Evolutionary conservation across 2,797 vertebrate genomes (phyloP).

Genomic region (Propithecus perrieri): DNA sequence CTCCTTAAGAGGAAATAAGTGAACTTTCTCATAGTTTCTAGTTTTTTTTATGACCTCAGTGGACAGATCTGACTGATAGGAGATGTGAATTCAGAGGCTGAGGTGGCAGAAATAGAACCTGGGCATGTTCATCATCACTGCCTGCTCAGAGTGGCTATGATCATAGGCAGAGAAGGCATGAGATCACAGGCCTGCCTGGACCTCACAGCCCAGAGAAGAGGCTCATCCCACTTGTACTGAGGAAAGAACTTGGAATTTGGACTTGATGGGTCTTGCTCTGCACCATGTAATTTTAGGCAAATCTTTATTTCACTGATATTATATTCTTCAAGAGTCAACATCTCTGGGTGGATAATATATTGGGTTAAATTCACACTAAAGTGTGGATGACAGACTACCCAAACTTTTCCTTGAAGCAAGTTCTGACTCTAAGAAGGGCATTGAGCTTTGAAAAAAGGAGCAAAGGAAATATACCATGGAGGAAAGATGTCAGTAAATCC

Average conservation of each 20-base stretch:
- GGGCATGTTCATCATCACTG: background rate
- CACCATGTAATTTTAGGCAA: background rate
- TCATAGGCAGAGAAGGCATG: background rate
- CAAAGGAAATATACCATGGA: background rate
- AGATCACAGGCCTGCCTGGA: background rate
- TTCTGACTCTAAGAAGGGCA: background rate
- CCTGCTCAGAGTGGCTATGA: background rate
- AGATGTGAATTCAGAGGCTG: background rate
- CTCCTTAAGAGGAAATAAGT: background rate
- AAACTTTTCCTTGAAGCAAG: background rate
- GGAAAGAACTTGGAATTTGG: background rate
- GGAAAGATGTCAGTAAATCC: background rate
- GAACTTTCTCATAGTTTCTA: background rate
- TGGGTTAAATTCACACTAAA: background rate
- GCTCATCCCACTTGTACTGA: background rate
- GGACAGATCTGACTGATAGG: background rate
- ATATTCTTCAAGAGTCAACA: background rate
- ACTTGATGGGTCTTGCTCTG: background rate
- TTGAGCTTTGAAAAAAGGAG: background rate
- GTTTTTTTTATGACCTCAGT: background rate
- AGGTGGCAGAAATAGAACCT: background rate
- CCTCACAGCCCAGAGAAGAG: background rate
- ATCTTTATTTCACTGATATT: slow-evolving; percentile 22
- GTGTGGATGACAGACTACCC: background rate
- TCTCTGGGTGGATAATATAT: background rate